Conservation (phyloP, 2,113 vertebrate species). For the Lampris incognitus region DNA sequence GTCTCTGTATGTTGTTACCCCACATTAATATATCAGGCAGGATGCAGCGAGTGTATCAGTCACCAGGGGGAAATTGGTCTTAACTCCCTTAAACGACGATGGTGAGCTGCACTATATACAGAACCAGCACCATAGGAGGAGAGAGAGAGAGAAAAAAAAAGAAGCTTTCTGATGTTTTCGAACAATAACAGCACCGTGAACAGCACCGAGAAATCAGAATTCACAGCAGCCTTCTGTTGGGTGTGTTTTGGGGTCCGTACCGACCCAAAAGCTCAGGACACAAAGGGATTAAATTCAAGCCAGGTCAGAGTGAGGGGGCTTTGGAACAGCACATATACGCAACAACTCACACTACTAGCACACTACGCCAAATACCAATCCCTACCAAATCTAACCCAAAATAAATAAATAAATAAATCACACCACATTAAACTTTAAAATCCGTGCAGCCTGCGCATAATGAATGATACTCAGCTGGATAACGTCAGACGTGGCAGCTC, state of each 20-base stretch:
- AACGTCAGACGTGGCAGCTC: background rate
- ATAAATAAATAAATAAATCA: no score
- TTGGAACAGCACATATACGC: background rate
- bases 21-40: slow-evolving; percentile 44
- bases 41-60: slow-evolving; percentile 46
- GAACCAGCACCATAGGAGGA: slow-evolving; percentile 12
- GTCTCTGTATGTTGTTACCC: slow-evolving; percentile 46
- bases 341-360: background rate
- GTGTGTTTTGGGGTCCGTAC: slow-evolving; percentile 25
- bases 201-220: slow-evolving; percentile 7
- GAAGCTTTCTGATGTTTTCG: no score
- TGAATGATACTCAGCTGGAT: background rate
- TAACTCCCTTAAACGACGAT: slow-evolving; percentile 41
- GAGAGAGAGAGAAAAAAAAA: background rate
- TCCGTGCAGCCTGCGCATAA: slow-evolving; percentile 12
- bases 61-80: slow-evolving; percentile 55
- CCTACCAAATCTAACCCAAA: no score
- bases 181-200: no score
- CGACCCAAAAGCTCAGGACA: slow-evolving; percentile 21
- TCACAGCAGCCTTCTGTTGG: slow-evolving; percentile 14
- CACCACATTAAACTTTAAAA: background rate
- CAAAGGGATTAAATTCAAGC: slow-evolving; percentile 34
- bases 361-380: slow-evolving; percentile 12
- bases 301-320: slow-evolving; percentile 9
- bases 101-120: background rate